Evolutionary conservation across 2,888 invertebrate species (phyloP), one percentile per base, ranked within the genome.

Genomic region (Rugalucina vietnamica): DNA sequence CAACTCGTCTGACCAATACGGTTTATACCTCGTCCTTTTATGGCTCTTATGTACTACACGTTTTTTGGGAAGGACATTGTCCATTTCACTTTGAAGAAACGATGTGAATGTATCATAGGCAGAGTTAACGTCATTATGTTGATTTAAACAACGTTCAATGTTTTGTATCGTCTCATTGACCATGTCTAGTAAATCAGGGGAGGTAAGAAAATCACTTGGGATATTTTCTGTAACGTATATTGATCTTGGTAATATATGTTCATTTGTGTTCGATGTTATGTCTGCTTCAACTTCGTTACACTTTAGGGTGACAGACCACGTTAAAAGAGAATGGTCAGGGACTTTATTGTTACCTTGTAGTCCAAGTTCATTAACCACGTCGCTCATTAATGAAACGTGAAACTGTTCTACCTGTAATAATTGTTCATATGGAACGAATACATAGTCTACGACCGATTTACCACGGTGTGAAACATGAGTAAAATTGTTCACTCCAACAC

Each of bases 1-100:
- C 2, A 50, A 27, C 34, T 74, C 54, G 14, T 74, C 74, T n/a
- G 21, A 54, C 74, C 74, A 74, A 21, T 74, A 74, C 21, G 74
- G 74, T 29, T 50, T 34, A 36, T 1, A 36, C 5, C 54, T 54
- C n/a, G 54, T 29, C 1, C 21, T 74, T 29, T 21, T 3, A 21
- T 27, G 34, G 27, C 24, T 34, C 14, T 4, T 21, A n/a, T 21
- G 18, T 21, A 57, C 29, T 75, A 14, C 21, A 21, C 43, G 14
- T 60, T 65, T n/a, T 37, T 14, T 14, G 27, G 57, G 74, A n/a
- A 74, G 32, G 18, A 27, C 32, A 5, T 43, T 50, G 21, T 74
- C 74, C 74, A 74, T 74, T 50, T 74, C 74, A 50, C 32, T 32
- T 3, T 21, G 32, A 12, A 74, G 5, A 29, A 74, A 21, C 1